Base-by-base conservation (phyloP, 2,797 vertebrate genomes). In the Fundulus diaphanus region DNA sequence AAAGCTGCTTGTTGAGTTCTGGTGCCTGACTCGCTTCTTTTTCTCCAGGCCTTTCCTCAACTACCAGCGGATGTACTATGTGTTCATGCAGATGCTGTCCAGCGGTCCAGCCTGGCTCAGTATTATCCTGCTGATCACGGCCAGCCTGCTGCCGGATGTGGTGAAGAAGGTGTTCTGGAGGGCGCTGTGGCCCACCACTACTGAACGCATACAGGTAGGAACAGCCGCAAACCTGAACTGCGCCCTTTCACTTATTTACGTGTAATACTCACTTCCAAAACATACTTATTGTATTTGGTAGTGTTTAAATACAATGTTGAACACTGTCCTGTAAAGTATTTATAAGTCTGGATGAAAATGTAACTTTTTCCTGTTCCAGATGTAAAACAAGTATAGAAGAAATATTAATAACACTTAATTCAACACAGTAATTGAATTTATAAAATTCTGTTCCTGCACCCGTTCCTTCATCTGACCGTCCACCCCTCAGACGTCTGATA, bases 11-110 rank as follows among this genome's bases (percentile, higher is more conserved):
- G 12, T 12, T 31, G n/a, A 4, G 5, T 57, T 48, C 5, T 31
- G 11, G 42, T 24, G 24, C 49, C 9, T 49, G 0, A 5, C 22
- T 16, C 0, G 13, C n/a, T 4, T 24, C 11, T 35, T 37, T 27
- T 73, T 27, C 52, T 31, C 18, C 87, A 99, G 98, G 98, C 98
- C 98, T 3, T 99, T 99, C 94, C 96, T 99, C 91, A 98, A 96
- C 94, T 99, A 99, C 89, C 98, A 99, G 94, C 96, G 98, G 92
- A 99, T 99, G 98, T 99, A 99, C 95, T 98, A 98, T 0, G 97
- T 99, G 77, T 99, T 99, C 92, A 96, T 99, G 90, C 97, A 98
- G 94, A 98, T 99, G 97, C 83, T 99, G 82, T 97, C 97, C 74
- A 97, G 97, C 3, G 98, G 97, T 52, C 98, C 98, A 0, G 97